phyloP scores from a whole-genome alignment of 2,888 invertebrate genomes.

The Hyposoter dolosus region DNA sequence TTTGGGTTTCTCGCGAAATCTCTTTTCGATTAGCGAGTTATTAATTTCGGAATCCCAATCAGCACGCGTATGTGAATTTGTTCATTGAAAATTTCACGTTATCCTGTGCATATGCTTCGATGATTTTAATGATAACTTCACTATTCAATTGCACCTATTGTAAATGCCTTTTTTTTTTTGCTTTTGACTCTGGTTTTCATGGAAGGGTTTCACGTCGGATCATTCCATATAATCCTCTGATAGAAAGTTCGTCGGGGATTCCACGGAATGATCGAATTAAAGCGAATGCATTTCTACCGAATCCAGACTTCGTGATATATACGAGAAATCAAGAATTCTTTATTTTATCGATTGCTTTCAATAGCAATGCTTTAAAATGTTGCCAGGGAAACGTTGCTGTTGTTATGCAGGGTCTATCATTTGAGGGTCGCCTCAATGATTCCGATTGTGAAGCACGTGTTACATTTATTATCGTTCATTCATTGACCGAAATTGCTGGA shows the following conservation, averaged over 20 bases:
- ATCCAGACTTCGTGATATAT: neutral
- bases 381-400: neutral
- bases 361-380: neutral
- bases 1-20: neutral
- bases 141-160: neutral
- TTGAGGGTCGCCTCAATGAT: neutral
- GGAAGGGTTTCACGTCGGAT: neutral
- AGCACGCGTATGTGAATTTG: neutral
- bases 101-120: constrained; percentile 6
- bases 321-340: neutral
- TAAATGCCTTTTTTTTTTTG: constrained; percentile 5
- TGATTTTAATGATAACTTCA: constrained; percentile 28
- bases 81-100: neutral
- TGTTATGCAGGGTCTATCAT: neutral
- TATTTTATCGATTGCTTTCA: neutral
- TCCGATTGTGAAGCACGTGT: neutral
- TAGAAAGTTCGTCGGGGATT: neutral
- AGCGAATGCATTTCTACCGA: neutral
- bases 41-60: constrained; percentile 1
- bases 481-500: neutral
- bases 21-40: neutral
- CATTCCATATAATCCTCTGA: constrained; percentile 20
- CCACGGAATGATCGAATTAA: neutral
- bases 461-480: neutral
- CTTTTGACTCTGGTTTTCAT: neutral